Evolutionary conservation across 2,888 invertebrate genomes (phyloP), one percentile per base, ranked within the genome.

Genomic region (Stenotaenia linearis): DNA sequence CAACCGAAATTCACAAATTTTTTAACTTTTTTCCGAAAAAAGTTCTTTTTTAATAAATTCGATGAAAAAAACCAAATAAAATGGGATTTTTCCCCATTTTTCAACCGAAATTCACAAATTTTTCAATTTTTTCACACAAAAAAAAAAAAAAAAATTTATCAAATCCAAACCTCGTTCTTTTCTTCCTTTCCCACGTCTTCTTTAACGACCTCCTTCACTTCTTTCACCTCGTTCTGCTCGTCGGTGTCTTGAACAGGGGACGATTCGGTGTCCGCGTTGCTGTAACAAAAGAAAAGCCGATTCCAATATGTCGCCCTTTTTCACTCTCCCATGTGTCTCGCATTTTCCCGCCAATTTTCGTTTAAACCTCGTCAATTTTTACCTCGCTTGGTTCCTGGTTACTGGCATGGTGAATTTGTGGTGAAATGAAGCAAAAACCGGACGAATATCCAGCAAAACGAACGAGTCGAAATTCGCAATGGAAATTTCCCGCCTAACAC

Each of bases 401-500:
- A 75, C 75, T 28, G 75, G 75, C 75, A 75, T 75, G 75, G 9
- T 75, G 28, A 75, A 32, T 4, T n/a, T 30, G 35, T 12, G 75
- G 7, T 75, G 32, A 28, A 75, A 35, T 75, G 35, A 35, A 28
- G 32, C 18, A n/a, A 75, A 56, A 56, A 56, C 56, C 56, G 23
- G 56, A 56, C 23, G 18, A 56, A 56, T n/a, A 56, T 56, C 56
- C 18, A 56, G 18, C 18, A 56, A 75, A 75, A 75, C 23, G 25
- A 25, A 35, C 30, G 21, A 18, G 25, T n/a, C 30, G 75, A 75
- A 28, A 35, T 75, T 35, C 75, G 75, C 75, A 35, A 32, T 30
- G 32, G 30, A 75, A 75, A 75, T 75, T 75, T 75, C 75, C 75
- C 75, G 75, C 75, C 75, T 75, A 56, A 56, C 56, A 56, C 56